phyloP scores from a whole-genome alignment of 1,140 invertebrate genomes.

The Ceratoteleas bidentatus region DNA sequence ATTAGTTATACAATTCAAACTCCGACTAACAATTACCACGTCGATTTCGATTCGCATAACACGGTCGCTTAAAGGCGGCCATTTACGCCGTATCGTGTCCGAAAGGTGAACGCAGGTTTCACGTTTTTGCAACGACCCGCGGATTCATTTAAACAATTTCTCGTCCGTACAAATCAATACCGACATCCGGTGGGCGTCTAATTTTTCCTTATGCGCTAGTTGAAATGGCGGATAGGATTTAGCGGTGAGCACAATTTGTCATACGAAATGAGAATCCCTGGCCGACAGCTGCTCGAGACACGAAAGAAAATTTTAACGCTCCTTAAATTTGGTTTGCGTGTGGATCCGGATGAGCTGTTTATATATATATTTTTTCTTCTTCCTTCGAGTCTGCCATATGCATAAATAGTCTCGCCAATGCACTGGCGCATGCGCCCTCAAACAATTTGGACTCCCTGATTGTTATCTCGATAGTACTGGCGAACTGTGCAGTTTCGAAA shows the following conservation, averaged over 20 bases:
- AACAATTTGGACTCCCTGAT: constrained; percentile 17
- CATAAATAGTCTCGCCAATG: constrained; percentile 50
- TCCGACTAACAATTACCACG: constrained; percentile 1
- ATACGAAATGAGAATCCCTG: constrained; percentile 60
- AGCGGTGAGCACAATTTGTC: background rate
- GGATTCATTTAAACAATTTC: background rate
- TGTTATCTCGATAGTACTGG: constrained; percentile 36
- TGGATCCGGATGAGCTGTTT: constrained; percentile 56
- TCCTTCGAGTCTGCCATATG: constrained; percentile 44
- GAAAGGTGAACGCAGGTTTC: background rate
- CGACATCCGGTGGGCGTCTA: background rate
- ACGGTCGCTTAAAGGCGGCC: background rate
- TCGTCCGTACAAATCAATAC: no score
- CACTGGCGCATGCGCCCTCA: constrained; percentile 39
- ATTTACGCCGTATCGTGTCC: background rate
- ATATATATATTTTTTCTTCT: constrained; percentile 56
- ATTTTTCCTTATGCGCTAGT: background rate
- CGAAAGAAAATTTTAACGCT: constrained; percentile 67
- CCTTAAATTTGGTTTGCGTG: constrained; percentile 66
- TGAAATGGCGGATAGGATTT: background rate
- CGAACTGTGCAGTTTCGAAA: background rate
- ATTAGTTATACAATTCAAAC: constrained; percentile 23
- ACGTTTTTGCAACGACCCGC: background rate
- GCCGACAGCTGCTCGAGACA: constrained; percentile 63
- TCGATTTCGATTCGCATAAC: background rate